Conservation (phyloP, 2,113 vertebrate species). For the Echinops telfairi region DNA sequence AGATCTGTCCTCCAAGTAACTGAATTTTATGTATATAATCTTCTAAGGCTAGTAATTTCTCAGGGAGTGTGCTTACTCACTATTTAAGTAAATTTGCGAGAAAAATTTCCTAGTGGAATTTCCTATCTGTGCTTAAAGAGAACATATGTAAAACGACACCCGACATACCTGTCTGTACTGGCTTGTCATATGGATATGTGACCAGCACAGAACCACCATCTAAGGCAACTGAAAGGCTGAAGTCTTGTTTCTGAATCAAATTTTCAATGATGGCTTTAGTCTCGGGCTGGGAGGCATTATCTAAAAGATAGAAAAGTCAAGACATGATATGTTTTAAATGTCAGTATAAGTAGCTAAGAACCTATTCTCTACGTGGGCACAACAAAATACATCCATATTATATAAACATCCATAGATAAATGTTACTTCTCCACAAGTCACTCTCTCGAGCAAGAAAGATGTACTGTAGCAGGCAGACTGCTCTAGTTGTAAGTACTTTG, state of each 20-base stretch:
- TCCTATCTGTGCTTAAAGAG: conserved; percentile 20
- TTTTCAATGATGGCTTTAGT: conserved; percentile 94
- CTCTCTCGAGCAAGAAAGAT: conserved; percentile 36
- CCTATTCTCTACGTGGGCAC: conserved; percentile 13
- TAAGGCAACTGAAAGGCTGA: conserved; percentile 95
- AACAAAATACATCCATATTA: conserved; percentile 39
- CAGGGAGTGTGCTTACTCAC: background rate
- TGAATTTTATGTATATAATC: background rate
- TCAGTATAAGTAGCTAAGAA: conserved; percentile 51
- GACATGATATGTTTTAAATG: conserved; percentile 56
- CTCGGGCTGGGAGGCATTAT: conserved; percentile 95
- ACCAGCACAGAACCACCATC: conserved; percentile 96
- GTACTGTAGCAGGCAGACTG: conserved; percentile 17
- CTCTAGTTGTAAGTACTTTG: conserved; percentile 30
- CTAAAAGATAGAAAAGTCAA: conserved; percentile 83
- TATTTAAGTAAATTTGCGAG: conserved; percentile 48
- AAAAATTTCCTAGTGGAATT: conserved; percentile 36
- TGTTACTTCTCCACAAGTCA: conserved; percentile 32
- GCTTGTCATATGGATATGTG: conserved; percentile 97
- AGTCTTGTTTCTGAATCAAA: conserved; percentile 92
- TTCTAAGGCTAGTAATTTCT: conserved; percentile 47
- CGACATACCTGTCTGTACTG: conserved; percentile 92
- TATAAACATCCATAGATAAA: background rate
- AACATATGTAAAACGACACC: background rate
- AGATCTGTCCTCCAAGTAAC: conserved; percentile 30